Conservation (phyloP, 2,888 invertebrate genomes). For the Punctoribates punctum region DNA sequence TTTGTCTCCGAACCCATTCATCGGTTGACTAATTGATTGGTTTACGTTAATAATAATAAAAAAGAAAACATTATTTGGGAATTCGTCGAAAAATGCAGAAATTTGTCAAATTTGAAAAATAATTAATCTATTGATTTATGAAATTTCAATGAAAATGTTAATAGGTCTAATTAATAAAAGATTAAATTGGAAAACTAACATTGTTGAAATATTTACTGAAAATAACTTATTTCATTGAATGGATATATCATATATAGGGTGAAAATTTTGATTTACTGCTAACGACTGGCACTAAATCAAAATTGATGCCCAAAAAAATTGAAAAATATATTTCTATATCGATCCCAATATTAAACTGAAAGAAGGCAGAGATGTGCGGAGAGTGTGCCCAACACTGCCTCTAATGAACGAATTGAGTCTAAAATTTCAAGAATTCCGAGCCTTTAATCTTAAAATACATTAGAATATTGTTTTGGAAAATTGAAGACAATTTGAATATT, state of each 20-base stretch:
- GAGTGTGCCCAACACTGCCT: not conserved
- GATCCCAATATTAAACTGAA: not conserved
- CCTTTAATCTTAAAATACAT: not conserved
- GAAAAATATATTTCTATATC: constrained; percentile 15
- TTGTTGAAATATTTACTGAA: constrained; percentile 11
- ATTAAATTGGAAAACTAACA: not conserved
- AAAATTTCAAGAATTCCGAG: not conserved
- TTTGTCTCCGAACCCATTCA: too few relatives aligned
- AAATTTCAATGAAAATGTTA: not conserved
- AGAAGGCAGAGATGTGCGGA: not conserved
- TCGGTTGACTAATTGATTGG: too few relatives aligned
- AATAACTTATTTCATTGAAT: constrained; percentile 4
- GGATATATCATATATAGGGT: not conserved
- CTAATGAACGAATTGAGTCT: not conserved
- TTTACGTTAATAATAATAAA: too few relatives aligned
- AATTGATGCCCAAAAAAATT: constrained; percentile 18
- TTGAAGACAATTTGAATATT: not conserved
- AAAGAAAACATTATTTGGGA: too few relatives aligned
- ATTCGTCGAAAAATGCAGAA: too few relatives aligned
- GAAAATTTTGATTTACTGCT: constrained; percentile 12
- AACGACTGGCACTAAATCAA: not conserved
- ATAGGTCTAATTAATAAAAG: constrained; percentile 1
- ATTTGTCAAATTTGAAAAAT: too few relatives aligned
- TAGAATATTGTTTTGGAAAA: not conserved
- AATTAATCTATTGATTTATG: not conserved